phyloP scores from a whole-genome alignment of 2,113 vertebrate genomes.

The Arothron firmamentum region DNA sequence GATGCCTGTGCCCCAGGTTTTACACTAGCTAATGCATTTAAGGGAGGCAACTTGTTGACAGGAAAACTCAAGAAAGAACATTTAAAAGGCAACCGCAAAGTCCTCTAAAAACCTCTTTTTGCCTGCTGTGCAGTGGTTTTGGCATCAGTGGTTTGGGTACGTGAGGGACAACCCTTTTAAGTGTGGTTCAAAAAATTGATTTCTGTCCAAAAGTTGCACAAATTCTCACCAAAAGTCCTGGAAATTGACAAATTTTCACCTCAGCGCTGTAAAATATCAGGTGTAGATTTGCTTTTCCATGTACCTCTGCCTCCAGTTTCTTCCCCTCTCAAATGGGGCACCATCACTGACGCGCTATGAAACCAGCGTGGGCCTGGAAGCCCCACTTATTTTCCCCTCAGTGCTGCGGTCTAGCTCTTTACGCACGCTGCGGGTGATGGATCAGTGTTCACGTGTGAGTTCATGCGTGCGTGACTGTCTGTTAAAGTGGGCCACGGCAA shows the following conservation, averaged over 20 bases:
- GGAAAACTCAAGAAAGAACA: conserved; percentile 25
- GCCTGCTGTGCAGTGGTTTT: background rate
- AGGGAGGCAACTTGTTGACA: background rate
- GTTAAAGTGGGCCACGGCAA: conserved; percentile 42
- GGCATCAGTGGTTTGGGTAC: too few species aligned
- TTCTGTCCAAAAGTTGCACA: background rate
- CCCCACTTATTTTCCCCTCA: conserved; percentile 35
- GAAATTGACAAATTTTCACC: background rate
- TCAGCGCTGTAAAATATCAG: too few species aligned
- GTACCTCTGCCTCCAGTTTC: background rate
- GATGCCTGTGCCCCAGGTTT: background rate
- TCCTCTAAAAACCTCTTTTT: conserved; percentile 4
- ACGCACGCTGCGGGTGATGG: background rate
- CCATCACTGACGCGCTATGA: conserved; percentile 22
- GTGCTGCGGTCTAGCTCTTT: conserved; percentile 17
- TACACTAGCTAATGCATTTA: background rate
- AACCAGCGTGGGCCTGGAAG: conserved; percentile 14
- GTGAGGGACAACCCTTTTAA: too few species aligned
- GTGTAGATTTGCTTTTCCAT: background rate
- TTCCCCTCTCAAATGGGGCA: conserved; percentile 23
- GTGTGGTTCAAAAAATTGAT: background rate
- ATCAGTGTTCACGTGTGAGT: conserved; percentile 2
- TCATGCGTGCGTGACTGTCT: conserved; percentile 13
- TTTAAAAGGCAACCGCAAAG: conserved; percentile 17
- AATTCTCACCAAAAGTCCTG: background rate